phyloP scores from a whole-genome alignment of 1,140 invertebrate genomes.

The Piezodorus guildinii region DNA sequence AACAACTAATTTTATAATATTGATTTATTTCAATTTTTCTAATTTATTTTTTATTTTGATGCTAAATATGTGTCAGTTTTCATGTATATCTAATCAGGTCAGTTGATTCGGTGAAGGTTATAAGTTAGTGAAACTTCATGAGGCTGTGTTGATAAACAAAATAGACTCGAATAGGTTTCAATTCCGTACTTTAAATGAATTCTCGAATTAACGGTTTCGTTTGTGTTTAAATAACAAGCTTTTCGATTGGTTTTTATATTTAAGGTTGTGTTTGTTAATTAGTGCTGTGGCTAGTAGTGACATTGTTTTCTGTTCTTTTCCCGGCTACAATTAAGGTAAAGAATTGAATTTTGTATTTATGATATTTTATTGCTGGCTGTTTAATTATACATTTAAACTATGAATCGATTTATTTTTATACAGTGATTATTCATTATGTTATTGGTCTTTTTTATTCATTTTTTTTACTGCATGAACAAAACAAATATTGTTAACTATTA shows the following conservation, averaged over 20 bases:
- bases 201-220: background rate
- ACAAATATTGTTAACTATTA: too few species aligned
- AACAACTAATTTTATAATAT: background rate
- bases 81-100: too few species aligned
- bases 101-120: background rate
- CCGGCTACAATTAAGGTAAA: too few species aligned
- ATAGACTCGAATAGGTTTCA: background rate
- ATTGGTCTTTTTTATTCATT: too few species aligned
- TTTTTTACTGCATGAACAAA: too few species aligned
- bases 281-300: background rate
- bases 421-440: too few species aligned
- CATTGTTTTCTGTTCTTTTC: background rate
- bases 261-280: background rate
- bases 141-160: constrained; percentile 8
- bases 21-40: background rate
- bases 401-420: too few species aligned
- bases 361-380: too few species aligned
- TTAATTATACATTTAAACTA: too few species aligned
- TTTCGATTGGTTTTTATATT: background rate
- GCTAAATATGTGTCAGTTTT: too few species aligned
- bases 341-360: too few species aligned
- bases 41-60: too few species aligned
- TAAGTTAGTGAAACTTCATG: background rate
- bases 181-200: background rate
- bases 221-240: background rate